Conservation (phyloP, 2,113 vertebrate genomes). For the Oxygymnocypris stewartii region DNA sequence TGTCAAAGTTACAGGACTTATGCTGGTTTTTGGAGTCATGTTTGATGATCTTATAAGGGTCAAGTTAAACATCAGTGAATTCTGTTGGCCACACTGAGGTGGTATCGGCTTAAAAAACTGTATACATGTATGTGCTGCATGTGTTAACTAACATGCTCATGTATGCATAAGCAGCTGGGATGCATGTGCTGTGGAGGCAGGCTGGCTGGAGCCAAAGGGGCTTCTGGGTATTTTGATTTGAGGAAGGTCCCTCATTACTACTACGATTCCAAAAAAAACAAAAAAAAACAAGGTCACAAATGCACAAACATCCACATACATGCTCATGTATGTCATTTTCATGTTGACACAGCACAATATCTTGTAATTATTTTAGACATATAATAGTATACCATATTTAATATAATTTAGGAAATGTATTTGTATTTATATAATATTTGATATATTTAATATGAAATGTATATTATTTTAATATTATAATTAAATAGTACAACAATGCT, state of each 20-base stretch:
- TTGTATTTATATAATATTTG: neutral
- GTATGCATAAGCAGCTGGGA: conserved; percentile 67
- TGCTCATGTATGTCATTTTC: neutral
- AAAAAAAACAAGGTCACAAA: conserved; percentile 52
- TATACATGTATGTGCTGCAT: conserved; percentile 50
- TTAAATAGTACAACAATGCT: too few species aligned
- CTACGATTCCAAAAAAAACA: neutral
- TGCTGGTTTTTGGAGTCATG: neutral
- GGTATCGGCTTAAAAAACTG: neutral
- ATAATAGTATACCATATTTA: neutral
- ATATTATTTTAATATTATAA: neutral
- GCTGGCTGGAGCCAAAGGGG: conserved; percentile 58
- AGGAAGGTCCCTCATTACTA: conserved; percentile 52
- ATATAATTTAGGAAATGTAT: neutral
- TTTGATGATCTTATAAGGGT: neutral
- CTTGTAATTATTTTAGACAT: neutral
- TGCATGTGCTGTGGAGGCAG: conserved; percentile 77
- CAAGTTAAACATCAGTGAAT: neutral
- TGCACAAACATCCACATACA: conserved; percentile 40
- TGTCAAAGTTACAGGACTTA: neutral
- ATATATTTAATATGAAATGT: neutral
- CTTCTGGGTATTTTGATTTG: conserved; percentile 52
- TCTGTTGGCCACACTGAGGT: conserved; percentile 5
- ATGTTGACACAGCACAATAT: neutral
- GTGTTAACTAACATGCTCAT: conserved; percentile 41